Percentiles rank a stretch among this genome's conserved stretches.
These are phyloP conservation scores for Ciconia nigra DNA, from an alignment of 2,797 vertebrate species.

Conservation along the genomic window DNA sequence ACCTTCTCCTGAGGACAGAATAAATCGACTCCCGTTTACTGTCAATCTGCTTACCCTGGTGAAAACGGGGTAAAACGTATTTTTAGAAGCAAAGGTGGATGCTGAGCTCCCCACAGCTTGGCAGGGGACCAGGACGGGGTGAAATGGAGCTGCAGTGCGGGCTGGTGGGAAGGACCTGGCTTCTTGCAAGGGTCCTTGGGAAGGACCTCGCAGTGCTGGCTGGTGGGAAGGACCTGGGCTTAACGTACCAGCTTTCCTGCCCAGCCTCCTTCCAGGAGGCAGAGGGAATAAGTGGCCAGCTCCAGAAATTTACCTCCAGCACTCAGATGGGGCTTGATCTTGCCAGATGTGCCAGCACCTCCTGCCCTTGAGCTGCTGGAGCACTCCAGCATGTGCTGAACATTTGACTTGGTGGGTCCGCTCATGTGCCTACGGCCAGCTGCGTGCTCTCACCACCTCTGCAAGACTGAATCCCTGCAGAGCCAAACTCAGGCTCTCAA, in stretches of 20 bases:
- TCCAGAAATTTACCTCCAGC: not conserved
- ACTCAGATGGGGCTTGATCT: not conserved
- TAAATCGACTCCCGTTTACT: not conserved
- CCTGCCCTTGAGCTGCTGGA: not conserved
- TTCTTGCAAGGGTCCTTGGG: too few species aligned
- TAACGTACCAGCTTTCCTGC: not conserved
- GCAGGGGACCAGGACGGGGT: accelerated
- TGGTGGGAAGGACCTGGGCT: not conserved
- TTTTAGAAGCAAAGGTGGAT: not conserved
- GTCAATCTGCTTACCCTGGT: not conserved
- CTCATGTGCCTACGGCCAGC: not conserved
- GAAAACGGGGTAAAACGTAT: not conserved
- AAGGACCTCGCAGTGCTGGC: not conserved
- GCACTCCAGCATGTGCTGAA: not conserved
- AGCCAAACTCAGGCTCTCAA: not conserved
- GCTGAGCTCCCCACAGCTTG: not conserved
- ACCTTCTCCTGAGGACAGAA: not conserved
- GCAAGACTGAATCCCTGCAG: not conserved
- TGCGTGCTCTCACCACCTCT: not conserved
- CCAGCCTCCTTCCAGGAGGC: not conserved
- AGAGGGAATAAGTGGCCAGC: not conserved
- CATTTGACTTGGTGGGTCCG: not conserved
- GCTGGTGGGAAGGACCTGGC: not conserved
- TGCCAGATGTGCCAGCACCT: not conserved
- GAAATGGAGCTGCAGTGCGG: accelerated